Percentiles rank a stretch among this genome's conserved stretches.
Evolutionary conservation across 2,113 vertebrate species (phyloP).

Genomic region (Melanostigma gelatinosum): DNA sequence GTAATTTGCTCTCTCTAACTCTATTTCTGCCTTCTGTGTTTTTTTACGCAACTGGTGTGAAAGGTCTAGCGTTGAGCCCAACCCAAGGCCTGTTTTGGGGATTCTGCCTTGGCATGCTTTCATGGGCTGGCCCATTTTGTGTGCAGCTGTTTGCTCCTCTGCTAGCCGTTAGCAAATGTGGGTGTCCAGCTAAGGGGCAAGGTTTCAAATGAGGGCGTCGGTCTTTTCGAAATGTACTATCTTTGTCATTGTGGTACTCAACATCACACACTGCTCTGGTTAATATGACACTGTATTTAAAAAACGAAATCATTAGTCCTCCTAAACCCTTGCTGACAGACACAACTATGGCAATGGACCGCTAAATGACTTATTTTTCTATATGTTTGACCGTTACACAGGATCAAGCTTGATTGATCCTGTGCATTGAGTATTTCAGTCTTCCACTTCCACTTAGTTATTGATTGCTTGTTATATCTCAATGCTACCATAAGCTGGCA

Average conservation of each 20-base stretch:
- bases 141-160: constrained; percentile 72
- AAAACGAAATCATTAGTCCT: constrained; percentile 20
- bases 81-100: constrained; percentile 61
- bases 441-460: background rate
- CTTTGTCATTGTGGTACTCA: constrained; percentile 32
- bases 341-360: background rate
- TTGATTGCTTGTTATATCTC: background rate
- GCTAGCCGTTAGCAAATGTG: constrained; percentile 51
- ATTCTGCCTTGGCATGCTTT: constrained; percentile 67
- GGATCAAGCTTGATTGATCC: background rate
- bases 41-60: constrained; percentile 39
- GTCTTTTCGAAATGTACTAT: constrained; percentile 32
- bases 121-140: constrained; percentile 64
- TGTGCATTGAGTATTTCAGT: background rate
- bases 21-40: constrained; percentile 26
- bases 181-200: constrained; percentile 60
- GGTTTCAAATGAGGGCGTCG: constrained; percentile 43
- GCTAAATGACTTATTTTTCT: background rate
- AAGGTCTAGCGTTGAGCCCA: constrained; percentile 51
- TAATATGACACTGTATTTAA: constrained; percentile 26
- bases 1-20: background rate
- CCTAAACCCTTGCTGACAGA: constrained; percentile 5
- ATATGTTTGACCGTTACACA: background rate
- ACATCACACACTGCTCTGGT: constrained; percentile 33
- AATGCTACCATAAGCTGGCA: background rate